Conservation (phyloP, 2,797 vertebrate species). For the Bovichtus diacanthus region DNA sequence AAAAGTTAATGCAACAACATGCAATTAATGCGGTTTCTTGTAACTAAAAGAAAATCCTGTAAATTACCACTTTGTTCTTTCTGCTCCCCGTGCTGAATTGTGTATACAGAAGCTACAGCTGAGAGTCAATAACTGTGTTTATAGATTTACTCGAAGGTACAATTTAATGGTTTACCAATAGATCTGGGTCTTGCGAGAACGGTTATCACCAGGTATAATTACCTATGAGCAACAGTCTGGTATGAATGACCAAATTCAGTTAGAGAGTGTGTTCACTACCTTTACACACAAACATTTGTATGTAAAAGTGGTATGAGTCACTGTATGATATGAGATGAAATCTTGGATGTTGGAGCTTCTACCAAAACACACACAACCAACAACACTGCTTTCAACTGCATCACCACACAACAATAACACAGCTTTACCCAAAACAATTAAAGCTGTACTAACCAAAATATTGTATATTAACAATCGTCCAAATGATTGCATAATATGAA, state of each 20-base stretch:
- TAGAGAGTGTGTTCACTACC: not conserved
- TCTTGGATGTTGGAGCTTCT: not conserved
- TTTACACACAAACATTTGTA: not conserved
- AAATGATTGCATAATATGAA: not conserved
- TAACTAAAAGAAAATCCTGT: conserved; percentile 22
- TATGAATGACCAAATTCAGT: not conserved
- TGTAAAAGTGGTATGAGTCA: not conserved
- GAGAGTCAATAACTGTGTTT: conserved; percentile 49
- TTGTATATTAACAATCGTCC: not conserved
- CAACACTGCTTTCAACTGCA: not conserved
- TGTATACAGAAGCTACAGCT: conserved; percentile 15
- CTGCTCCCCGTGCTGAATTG: not conserved
- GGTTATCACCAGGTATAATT: conserved; percentile 19
- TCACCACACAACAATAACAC: not conserved
- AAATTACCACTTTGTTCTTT: conserved; percentile 25
- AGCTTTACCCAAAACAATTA: not conserved
- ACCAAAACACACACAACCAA: not conserved
- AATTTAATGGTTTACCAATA: conserved; percentile 44
- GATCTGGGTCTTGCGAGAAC: not conserved
- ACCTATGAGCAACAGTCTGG: not conserved
- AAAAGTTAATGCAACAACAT: conserved; percentile 11
- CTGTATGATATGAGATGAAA: not conserved
- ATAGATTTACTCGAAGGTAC: conserved; percentile 36
- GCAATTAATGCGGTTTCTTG: conserved; percentile 28
- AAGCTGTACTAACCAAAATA: not conserved